Conservation (phyloP, 2,888 invertebrate genomes). For the Caenorhabditis drosophilae region DNA sequence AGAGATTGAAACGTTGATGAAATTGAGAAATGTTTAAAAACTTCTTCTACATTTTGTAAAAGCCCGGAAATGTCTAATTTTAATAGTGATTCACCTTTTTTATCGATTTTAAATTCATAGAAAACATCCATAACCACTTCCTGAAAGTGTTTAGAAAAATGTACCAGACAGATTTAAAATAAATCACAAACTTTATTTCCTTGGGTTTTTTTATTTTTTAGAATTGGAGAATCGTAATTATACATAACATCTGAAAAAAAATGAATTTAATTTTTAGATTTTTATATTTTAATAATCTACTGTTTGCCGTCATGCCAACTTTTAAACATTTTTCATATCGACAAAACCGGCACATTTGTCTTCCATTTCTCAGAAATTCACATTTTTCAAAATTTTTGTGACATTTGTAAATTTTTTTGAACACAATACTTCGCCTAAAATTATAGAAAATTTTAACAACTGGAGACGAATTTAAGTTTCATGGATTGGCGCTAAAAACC, state of each 20-base stretch:
- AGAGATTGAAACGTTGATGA: slow-evolving; percentile 4
- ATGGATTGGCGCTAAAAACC: no score
- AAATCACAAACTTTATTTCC: no score
- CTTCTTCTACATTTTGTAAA: slow-evolving; percentile 17
- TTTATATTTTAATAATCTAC: slow-evolving; percentile 16
- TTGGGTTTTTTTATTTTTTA: no score
- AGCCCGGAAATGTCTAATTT: slow-evolving; percentile 31
- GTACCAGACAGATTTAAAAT: no score
- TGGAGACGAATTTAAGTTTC: no score
- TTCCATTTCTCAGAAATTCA: slow-evolving; percentile 22
- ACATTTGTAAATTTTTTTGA: slow-evolving; percentile 37
- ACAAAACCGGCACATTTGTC: slow-evolving; percentile 36
- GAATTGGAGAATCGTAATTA: slow-evolving; percentile 28
- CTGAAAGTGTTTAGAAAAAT: no score
- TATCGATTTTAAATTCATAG: slow-evolving; percentile 26
- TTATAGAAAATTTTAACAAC: no score
- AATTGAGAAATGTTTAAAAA: slow-evolving; percentile 16
- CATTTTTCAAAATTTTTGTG: slow-evolving; percentile 30
- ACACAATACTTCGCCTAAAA: slow-evolving; percentile 36
- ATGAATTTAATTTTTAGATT: no score
- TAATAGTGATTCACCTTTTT: slow-evolving; percentile 26
- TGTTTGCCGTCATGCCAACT: slow-evolving; percentile 44
- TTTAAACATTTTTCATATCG: slow-evolving; percentile 40
- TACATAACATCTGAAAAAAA: slow-evolving; percentile 24
- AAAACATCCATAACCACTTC: no score